A percentile compares a stretch with the other conserved stretches of the same genome.
Conservation (phyloP, 2,888 invertebrate genomes). For the Coleophora flavipennella region DNA sequence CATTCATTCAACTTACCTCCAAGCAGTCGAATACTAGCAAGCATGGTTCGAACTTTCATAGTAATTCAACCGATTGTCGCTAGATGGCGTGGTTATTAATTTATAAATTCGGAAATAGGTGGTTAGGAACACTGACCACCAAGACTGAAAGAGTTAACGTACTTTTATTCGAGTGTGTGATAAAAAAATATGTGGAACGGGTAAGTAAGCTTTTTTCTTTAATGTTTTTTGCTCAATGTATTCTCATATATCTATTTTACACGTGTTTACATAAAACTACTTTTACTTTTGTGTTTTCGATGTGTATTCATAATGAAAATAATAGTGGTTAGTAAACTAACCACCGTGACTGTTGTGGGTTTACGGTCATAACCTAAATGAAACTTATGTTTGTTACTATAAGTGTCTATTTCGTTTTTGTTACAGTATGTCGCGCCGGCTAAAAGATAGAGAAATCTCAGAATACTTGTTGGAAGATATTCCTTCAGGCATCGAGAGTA, state of each 20-base stretch:
- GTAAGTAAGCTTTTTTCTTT: slow-evolving; percentile 4
- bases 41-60: slow-evolving; percentile 3
- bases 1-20: slow-evolving; percentile 2
- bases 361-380: not conserved
- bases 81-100: slow-evolving; percentile 6
- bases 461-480: slow-evolving; percentile 10
- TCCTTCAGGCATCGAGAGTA: slow-evolving; percentile 9
- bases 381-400: slow-evolving; percentile 2
- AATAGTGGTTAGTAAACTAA: slow-evolving; percentile 7
- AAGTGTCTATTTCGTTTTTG: not conserved
- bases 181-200: slow-evolving; percentile 3
- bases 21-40: slow-evolving; percentile 1
- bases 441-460: slow-evolving; percentile 1
- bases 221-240: slow-evolving; percentile 4
- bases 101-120: not conserved
- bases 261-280: slow-evolving; percentile 1
- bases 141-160: slow-evolving; percentile 7
- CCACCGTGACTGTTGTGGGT: slow-evolving; percentile 6
- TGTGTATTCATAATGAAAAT: slow-evolving; percentile 1
- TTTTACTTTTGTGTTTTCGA: slow-evolving; percentile 4
- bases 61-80: slow-evolving; percentile 2
- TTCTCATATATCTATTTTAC: not conserved
- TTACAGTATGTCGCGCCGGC: slow-evolving; percentile 4
- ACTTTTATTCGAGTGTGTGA: slow-evolving; percentile 4
- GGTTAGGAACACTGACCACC: slow-evolving; percentile 2